Evolutionary conservation across 2,888 invertebrate genomes (phyloP).

Genomic region (Lasioglossum leucozonium): DNA sequence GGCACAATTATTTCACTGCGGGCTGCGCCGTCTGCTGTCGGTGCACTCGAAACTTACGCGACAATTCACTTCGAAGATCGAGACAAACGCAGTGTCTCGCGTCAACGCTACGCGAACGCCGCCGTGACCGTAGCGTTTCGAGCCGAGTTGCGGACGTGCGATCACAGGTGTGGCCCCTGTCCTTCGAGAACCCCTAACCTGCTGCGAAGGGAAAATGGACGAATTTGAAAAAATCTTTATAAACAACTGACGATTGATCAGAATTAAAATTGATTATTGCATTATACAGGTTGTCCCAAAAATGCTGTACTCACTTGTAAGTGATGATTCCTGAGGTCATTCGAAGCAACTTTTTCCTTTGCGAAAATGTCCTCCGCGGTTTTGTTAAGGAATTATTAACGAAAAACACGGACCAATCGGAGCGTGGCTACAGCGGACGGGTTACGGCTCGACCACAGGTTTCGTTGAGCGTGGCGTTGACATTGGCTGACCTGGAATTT

Average conservation of each 20-base stretch:
- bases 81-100: slow-evolving; percentile 43
- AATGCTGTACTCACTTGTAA: too few relatives aligned
- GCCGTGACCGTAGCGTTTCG: slow-evolving; percentile 35
- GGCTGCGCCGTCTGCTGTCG: slow-evolving; percentile 42
- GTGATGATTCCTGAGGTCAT: too few relatives aligned
- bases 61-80: slow-evolving; percentile 41
- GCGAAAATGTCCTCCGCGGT: background rate
- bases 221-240: background rate
- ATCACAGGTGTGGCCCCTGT: slow-evolving; percentile 34
- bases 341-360: background rate
- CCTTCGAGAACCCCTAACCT: slow-evolving; percentile 15
- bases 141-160: background rate
- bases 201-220: background rate
- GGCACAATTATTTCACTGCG: slow-evolving; percentile 34
- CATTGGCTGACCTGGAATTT: background rate
- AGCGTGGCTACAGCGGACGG: background rate
- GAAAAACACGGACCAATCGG: background rate
- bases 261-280: background rate
- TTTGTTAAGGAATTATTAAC: background rate
- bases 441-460: too few relatives aligned
- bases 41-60: slow-evolving; percentile 37
- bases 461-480: background rate
- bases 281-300: background rate
- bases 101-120: slow-evolving; percentile 47
- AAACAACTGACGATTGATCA: background rate